phyloP scores from a whole-genome alignment of 2,888 invertebrate genomes.

The Latheticus oryzae region DNA sequence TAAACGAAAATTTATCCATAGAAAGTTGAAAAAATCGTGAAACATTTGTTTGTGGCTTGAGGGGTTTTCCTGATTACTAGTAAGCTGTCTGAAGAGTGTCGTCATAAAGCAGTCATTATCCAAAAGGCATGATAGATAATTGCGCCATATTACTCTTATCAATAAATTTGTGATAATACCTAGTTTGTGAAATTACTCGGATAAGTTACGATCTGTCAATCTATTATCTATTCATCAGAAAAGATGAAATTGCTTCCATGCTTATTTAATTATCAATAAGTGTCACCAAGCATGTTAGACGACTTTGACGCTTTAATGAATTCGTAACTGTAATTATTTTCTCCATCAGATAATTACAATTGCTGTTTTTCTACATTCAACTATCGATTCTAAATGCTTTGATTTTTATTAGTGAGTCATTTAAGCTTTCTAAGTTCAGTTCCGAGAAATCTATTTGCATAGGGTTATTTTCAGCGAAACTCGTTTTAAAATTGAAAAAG shows the following conservation, averaged over 20 bases:
- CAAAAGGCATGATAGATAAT: slow-evolving; percentile 25
- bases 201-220: slow-evolving; percentile 33
- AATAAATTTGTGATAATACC: slow-evolving; percentile 41
- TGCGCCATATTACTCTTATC: slow-evolving; percentile 33
- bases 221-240: slow-evolving; percentile 37
- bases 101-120: slow-evolving; percentile 26
- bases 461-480: slow-evolving; percentile 14
- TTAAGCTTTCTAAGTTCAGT: slow-evolving; percentile 5
- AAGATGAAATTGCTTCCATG: slow-evolving; percentile 36
- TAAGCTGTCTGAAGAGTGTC: slow-evolving; percentile 13
- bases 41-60: slow-evolving; percentile 4
- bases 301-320: slow-evolving; percentile 27
- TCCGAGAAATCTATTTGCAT: slow-evolving; percentile 21
- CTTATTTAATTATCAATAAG: slow-evolving; percentile 38
- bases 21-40: not conserved
- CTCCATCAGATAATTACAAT: slow-evolving; percentile 6
- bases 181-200: slow-evolving; percentile 24
- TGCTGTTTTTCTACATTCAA: too few species aligned
- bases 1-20: not conserved
- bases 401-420: too few species aligned
- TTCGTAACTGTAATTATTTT: slow-evolving; percentile 18
- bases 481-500: slow-evolving; percentile 1
- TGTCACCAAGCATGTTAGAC: slow-evolving; percentile 28
- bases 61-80: slow-evolving; percentile 1
- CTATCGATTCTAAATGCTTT: too few species aligned